phyloP scores from a whole-genome alignment of 2,113 vertebrate species.

The Holacanthus passer region DNA sequence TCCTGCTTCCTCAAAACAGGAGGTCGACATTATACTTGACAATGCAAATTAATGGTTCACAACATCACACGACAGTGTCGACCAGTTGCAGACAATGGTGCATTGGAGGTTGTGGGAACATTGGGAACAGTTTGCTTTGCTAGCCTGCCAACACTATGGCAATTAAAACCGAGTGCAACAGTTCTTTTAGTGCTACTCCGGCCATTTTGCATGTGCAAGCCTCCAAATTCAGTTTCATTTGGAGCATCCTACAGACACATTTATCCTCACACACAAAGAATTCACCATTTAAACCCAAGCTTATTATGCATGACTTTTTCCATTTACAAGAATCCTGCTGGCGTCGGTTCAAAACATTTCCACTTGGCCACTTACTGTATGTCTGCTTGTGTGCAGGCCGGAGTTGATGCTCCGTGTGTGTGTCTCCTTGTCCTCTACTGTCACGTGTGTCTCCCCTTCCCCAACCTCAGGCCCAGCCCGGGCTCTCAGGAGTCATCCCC shows the following conservation, averaged over 20 bases:
- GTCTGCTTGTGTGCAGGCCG: conserved; percentile 40
- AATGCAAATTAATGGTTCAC: not conserved
- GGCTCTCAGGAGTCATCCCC: conserved; percentile 76
- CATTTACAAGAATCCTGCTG: conserved; percentile 46
- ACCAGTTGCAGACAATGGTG: not conserved
- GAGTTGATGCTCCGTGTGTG: conserved; percentile 29
- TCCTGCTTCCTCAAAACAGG: not conserved
- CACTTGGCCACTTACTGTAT: conserved; percentile 33
- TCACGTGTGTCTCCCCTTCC: conserved; percentile 60
- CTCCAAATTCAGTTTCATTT: conserved; percentile 2
- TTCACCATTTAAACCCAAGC: conserved; percentile 21
- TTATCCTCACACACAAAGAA: conserved; percentile 11
- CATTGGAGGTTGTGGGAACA: not conserved
- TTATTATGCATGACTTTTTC: conserved; percentile 37
- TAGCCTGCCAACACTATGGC: not conserved
- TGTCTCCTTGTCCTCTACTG: conserved; percentile 60
- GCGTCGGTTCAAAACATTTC: conserved; percentile 48
- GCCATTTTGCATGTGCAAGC: not conserved
- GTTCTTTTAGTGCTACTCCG: not conserved
- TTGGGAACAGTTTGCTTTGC: not conserved
- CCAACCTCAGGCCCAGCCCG: conserved; percentile 60
- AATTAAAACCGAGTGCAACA: not conserved
- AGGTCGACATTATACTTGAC: not conserved
- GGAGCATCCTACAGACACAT: conserved; percentile 1
- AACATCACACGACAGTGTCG: not conserved